A percentile compares a stretch with the other conserved stretches of the same genome.
phyloP scores from a whole-genome alignment of 2,888 invertebrate species.

The Gisinianus flammeolus region DNA sequence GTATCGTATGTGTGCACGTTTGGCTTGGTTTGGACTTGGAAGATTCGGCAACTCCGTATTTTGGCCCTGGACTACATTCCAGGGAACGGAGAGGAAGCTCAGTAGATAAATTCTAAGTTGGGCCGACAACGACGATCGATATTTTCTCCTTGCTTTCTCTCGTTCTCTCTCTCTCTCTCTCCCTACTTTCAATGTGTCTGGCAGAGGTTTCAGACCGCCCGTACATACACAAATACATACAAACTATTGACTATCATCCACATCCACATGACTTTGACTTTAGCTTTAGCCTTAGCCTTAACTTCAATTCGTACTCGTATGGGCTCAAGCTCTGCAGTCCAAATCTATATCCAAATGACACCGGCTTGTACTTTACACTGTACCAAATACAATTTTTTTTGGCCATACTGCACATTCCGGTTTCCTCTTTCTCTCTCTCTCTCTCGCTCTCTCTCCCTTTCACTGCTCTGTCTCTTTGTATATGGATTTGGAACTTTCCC shows the following conservation, averaged over 20 bases:
- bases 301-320: neutral
- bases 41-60: slow-evolving; percentile 44
- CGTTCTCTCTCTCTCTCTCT: neutral
- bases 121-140: slow-evolving; percentile 32
- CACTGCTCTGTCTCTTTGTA: neutral
- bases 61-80: slow-evolving; percentile 47
- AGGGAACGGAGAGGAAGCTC: slow-evolving; percentile 9
- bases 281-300: neutral
- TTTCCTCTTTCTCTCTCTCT: neutral
- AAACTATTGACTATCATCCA: too few species aligned
- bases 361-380: neutral
- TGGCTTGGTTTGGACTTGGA: slow-evolving; percentile 10
- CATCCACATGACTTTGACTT: too few species aligned
- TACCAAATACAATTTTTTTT: too few species aligned
- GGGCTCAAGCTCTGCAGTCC: neutral
- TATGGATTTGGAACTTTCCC: neutral
- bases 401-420: neutral
- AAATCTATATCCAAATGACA: neutral
- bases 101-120: slow-evolving; percentile 38
- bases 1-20: neutral
- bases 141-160: slow-evolving; percentile 29
- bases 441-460: neutral
- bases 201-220: slow-evolving; percentile 3
- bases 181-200: neutral
- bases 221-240: too few species aligned